Evolutionary conservation across 2,888 invertebrate genomes (phyloP).

Genomic region (Netelia inedita): DNA sequence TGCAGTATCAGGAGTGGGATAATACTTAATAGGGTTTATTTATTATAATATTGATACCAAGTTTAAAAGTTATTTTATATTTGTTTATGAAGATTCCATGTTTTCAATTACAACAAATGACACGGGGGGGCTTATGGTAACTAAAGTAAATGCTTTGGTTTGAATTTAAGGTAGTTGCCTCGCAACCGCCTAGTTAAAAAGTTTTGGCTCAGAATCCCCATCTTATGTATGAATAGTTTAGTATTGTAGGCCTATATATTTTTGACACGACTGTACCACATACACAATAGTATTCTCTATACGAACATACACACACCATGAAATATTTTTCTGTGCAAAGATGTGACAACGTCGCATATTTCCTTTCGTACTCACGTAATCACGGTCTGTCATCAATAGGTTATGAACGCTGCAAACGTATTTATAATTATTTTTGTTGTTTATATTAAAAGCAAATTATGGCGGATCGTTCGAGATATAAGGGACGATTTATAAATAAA

Average conservation of each 20-base stretch:
- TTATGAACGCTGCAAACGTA: too few relatives aligned
- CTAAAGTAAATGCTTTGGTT: conserved; percentile 16
- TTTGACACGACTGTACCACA: background rate
- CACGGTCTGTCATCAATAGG: too few relatives aligned
- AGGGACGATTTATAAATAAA: too few relatives aligned
- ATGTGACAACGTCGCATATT: too few relatives aligned
- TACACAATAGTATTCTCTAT: background rate
- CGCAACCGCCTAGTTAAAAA: conserved; percentile 6
- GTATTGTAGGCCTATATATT: background rate
- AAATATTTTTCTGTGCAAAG: too few relatives aligned
- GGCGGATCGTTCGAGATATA: too few relatives aligned
- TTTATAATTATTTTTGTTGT: too few relatives aligned
- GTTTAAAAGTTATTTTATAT: background rate
- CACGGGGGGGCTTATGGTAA: conserved; percentile 5
- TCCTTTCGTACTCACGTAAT: background rate
- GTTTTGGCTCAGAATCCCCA: background rate
- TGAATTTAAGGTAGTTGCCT: background rate
- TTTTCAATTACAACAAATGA: background rate
- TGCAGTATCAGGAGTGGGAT: background rate
- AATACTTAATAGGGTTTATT: background rate
- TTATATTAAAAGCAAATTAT: too few relatives aligned
- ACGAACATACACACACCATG: too few relatives aligned
- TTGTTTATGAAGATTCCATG: background rate
- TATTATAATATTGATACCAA: background rate
- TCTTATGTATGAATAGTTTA: background rate